phyloP scores from a whole-genome alignment of 2,113 vertebrate species.

The Limanda limanda region DNA sequence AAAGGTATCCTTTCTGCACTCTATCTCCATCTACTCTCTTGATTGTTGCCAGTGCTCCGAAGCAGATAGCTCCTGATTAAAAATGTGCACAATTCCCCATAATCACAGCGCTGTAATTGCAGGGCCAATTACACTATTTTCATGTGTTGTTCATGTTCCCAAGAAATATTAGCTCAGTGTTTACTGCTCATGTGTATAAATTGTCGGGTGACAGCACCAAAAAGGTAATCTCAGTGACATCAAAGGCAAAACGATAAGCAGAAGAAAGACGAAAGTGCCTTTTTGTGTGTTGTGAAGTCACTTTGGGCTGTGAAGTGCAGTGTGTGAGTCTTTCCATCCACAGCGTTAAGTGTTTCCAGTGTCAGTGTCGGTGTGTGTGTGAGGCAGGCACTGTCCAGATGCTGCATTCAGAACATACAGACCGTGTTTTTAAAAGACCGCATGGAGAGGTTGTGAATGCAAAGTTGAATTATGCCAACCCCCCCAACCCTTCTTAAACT shows the following conservation, averaged over 20 bases:
- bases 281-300: constrained; percentile 41
- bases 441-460: constrained; percentile 5
- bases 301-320: constrained; percentile 12
- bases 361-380: constrained; percentile 26
- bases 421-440: constrained; percentile 12
- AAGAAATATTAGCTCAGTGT: constrained; percentile 52
- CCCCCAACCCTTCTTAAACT: not conserved
- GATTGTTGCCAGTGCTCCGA: constrained; percentile 37
- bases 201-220: constrained; percentile 20
- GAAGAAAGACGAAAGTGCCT: constrained; percentile 22
- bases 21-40: constrained; percentile 13
- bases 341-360: constrained; percentile 56
- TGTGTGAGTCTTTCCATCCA: constrained; percentile 52
- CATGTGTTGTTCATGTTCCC: constrained; percentile 25
- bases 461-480: not conserved
- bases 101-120: constrained; percentile 57
- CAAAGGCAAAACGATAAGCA: constrained; percentile 37
- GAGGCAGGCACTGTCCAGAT: constrained; percentile 53
- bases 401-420: constrained; percentile 28
- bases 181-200: constrained; percentile 30
- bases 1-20: constrained; percentile 22
- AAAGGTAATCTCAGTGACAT: constrained; percentile 30
- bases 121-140: constrained; percentile 48
- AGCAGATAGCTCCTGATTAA: constrained; percentile 50
- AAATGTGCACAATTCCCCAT: constrained; percentile 40